Evolutionary conservation across 2,797 vertebrate genomes (phyloP), one percentile per base, ranked within the genome.

Genomic region (Sebastes matsubarae): DNA sequence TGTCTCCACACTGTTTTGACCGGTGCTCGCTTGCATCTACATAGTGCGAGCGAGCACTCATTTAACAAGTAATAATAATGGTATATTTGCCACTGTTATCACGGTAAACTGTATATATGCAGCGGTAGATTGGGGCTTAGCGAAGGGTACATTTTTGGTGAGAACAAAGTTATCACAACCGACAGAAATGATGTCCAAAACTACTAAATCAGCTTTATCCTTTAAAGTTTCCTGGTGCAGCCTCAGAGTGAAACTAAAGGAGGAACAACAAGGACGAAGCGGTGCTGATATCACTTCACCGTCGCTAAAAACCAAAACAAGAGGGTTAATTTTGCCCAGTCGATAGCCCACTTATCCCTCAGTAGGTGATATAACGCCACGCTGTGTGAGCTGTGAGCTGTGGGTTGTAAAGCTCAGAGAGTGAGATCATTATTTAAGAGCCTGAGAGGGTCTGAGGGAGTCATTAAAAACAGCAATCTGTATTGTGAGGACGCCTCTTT

Each of bases 391-490:
- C 32, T 71, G 86, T 86, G 84, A 72, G 80, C 72, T 68, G 68
- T 36, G 65, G 5, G 68, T 70, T 27, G 75, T 64, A 65, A 64
- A 82, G 36, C 87, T 79, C 20, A 2, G 22, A 59, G 74, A 68
- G 82, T 70, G 79, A 90, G 80, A 84, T 90, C 88, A 86, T 91
- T 86, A 88, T 81, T 87, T 88, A 82, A 57, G 84, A 88, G 76
- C 42, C 64, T 38, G 79, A 54, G 83, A 77, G 75, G 79, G 69
- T 79, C 79, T 69, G 74, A 72, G 83, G 66, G 79, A 72, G 68
- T 84, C 79, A 79, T 89, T 89, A 89, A 88, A 83, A 83, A 29
- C 77, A 57, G 65, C 67, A 60, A 76, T 80, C 60, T 72, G 84
- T 74, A 67, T 72, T 82, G 87, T 80, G 82, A 89, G 74, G 86